Conservation (phyloP, 2,113 vertebrate species). For the Edolisoma coerulescens region DNA sequence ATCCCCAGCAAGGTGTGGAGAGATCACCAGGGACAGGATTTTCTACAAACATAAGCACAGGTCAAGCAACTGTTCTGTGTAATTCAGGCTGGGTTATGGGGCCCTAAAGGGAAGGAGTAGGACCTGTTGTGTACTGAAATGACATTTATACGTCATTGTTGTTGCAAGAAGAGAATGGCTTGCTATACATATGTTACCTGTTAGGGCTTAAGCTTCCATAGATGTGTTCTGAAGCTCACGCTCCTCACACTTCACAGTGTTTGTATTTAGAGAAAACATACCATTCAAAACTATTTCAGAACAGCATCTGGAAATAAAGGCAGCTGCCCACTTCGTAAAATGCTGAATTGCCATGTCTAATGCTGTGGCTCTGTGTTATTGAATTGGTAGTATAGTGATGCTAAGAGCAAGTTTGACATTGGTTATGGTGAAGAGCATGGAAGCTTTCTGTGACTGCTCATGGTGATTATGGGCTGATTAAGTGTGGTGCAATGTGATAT, state of each 20-base stretch:
- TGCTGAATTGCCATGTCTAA: background rate
- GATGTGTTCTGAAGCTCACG: background rate
- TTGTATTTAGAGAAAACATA: background rate
- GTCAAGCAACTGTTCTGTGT: background rate
- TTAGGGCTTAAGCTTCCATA: background rate
- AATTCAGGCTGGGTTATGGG: background rate
- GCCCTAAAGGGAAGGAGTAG: background rate
- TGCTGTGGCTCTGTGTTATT: background rate
- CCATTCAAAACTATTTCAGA: background rate
- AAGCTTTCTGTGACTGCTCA: background rate
- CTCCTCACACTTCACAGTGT: background rate
- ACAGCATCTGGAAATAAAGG: background rate
- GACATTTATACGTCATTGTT: background rate
- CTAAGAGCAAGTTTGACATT: background rate
- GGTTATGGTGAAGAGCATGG: background rate
- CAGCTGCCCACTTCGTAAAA: background rate
- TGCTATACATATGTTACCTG: background rate
- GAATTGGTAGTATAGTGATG: background rate
- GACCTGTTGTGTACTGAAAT: background rate
- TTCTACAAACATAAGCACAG: background rate
- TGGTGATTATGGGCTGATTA: background rate
- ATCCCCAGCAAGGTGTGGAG: background rate
- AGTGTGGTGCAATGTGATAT: background rate
- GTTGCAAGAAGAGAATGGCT: background rate
- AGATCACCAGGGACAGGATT: background rate